phyloP scores from a whole-genome alignment of 1,140 invertebrate species.

The Drosophila gunungcola region DNA sequence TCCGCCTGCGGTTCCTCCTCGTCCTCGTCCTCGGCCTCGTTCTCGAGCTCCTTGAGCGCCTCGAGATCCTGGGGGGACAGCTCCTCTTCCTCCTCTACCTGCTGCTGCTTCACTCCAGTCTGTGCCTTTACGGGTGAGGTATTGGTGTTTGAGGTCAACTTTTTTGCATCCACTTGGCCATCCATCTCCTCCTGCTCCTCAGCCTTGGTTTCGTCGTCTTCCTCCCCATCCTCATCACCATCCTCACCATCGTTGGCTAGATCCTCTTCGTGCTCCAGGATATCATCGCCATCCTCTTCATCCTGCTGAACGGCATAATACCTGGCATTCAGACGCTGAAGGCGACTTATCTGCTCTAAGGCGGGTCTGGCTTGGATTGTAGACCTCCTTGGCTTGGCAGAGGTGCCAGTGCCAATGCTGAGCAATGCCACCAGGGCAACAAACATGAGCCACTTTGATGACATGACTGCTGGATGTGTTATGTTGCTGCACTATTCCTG shows the following conservation, averaged over 20 bases:
- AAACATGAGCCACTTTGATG: constrained; percentile 55
- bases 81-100: constrained; percentile 5
- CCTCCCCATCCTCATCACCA: constrained; percentile 36
- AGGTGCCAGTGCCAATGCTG: constrained; percentile 20
- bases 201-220: neutral
- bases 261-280: constrained; percentile 57
- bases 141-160: neutral
- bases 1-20: constrained; percentile 14
- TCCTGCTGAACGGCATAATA: constrained; percentile 50
- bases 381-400: constrained; percentile 21
- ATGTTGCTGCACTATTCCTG: constrained; percentile 35
- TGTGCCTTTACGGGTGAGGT: constrained; percentile 26
- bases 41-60: constrained; percentile 21
- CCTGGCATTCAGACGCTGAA: constrained; percentile 54
- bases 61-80: neutral
- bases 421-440: constrained; percentile 55
- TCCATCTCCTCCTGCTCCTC: constrained; percentile 12
- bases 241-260: constrained; percentile 41
- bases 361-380: constrained; percentile 43
- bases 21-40: neutral
- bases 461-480: constrained; percentile 55
- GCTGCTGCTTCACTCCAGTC: constrained; percentile 22
- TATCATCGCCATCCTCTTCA: constrained; percentile 53
- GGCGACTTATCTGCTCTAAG: constrained; percentile 31
- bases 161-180: neutral